A percentile compares a stretch with the other conserved stretches of the same genome.
Conservation (phyloP, 2,797 vertebrate species). For the Microctenopoma lineatum region DNA sequence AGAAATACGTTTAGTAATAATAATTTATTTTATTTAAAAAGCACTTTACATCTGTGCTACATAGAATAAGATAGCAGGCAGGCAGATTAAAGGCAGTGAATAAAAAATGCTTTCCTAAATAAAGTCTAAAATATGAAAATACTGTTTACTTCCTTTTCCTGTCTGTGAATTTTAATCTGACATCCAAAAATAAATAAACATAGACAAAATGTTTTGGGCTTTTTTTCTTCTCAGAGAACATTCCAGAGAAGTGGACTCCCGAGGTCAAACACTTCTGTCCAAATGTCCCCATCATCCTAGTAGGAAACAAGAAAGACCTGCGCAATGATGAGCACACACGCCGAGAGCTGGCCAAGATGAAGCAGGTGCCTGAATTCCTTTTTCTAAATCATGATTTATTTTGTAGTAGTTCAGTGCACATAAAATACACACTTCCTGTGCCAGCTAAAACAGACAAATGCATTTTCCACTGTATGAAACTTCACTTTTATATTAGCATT, state of each 20-base stretch:
- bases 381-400: too few species aligned
- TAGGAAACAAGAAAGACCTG: conserved; percentile 99
- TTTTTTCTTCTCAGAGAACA: conserved; percentile 90
- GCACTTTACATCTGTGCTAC: too few species aligned
- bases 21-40: too few species aligned
- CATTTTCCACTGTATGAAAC: too few species aligned
- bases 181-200: neutral
- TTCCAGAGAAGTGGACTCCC: conserved; percentile 99
- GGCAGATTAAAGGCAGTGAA: too few species aligned
- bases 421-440: too few species aligned
- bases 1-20: neutral
- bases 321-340: conserved; percentile 98
- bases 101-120: too few species aligned
- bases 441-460: too few species aligned
- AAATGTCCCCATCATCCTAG: conserved; percentile 98
- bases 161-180: neutral
- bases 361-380: conserved; percentile 85
- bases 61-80: too few species aligned
- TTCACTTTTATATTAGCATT: too few species aligned
- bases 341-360: conserved; percentile 98
- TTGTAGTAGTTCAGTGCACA: too few species aligned
- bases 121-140: neutral
- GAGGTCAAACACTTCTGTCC: conserved; percentile 99
- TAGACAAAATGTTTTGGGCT: neutral
- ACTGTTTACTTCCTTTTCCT: neutral